phyloP scores from a whole-genome alignment of 2,113 vertebrate genomes.

The Noturus placidus region DNA sequence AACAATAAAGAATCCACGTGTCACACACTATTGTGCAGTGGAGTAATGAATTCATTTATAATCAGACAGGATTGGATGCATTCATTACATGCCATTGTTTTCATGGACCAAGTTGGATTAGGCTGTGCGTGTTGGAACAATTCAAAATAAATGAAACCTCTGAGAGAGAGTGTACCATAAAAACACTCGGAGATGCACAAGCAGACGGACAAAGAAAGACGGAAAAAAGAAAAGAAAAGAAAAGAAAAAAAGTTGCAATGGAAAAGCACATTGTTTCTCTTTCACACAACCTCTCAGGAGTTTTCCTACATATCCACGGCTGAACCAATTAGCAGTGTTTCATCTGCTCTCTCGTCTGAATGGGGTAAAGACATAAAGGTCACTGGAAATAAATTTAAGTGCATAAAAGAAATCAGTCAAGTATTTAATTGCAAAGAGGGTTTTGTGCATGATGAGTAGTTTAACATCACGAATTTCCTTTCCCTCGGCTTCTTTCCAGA shows the following conservation, averaged over 20 bases:
- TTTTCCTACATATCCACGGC: slow-evolving; percentile 67
- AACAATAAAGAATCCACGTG: neutral
- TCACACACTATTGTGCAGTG: slow-evolving; percentile 37
- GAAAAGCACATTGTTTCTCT: slow-evolving; percentile 50
- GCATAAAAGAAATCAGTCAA: slow-evolving; percentile 77
- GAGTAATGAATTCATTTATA: slow-evolving; percentile 52
- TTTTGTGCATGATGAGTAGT: slow-evolving; percentile 70
- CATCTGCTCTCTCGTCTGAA: slow-evolving; percentile 62
- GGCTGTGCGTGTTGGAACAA: slow-evolving; percentile 23
- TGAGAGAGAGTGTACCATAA: neutral
- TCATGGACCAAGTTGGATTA: slow-evolving; percentile 28
- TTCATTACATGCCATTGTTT: slow-evolving; percentile 51
- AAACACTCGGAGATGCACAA: neutral
- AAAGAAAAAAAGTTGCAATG: too few species aligned
- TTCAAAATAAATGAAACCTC: slow-evolving; percentile 10
- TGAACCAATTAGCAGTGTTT: slow-evolving; percentile 75
- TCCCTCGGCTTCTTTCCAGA: slow-evolving; percentile 44
- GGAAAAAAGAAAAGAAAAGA: neutral
- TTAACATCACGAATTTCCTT: slow-evolving; percentile 67
- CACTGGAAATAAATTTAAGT: slow-evolving; percentile 77
- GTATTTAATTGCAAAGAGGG: slow-evolving; percentile 79
- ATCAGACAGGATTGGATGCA: slow-evolving; percentile 44
- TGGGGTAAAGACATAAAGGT: slow-evolving; percentile 74
- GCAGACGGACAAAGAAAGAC: neutral
- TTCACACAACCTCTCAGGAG: slow-evolving; percentile 57